Conservation (phyloP, 1,140 invertebrate species). For the Aphis craccivora region DNA sequence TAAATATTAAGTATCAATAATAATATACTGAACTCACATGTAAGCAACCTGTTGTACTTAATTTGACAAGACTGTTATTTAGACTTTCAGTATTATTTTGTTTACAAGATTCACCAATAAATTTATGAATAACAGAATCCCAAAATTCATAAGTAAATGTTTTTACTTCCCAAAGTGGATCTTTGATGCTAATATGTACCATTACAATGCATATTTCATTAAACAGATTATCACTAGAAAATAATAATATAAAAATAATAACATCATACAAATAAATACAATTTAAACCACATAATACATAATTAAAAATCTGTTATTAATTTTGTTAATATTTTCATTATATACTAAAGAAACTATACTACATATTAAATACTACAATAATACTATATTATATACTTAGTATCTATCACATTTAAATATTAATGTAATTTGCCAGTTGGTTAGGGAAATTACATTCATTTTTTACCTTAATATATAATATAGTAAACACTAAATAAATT, state of each 20-base stretch:
- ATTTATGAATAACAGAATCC: neutral
- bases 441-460: no score
- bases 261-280: neutral
- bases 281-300: neutral
- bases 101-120: neutral
- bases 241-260: neutral
- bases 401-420: no score
- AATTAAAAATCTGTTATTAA: neutral
- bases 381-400: no score
- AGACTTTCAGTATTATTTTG: neutral
- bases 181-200: slow-evolving; percentile 47
- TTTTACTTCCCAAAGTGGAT: slow-evolving; percentile 55
- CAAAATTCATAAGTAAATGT: slow-evolving; percentile 53
- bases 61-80: neutral
- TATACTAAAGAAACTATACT: no score
- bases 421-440: no score
- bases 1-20: neutral
- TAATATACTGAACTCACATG: slow-evolving; percentile 23
- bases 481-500: neutral
- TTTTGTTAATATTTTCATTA: no score
- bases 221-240: neutral
- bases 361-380: no score
- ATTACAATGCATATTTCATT: slow-evolving; percentile 39
- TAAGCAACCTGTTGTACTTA: slow-evolving; percentile 17
- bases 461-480: neutral